Base-by-base conservation (phyloP, 2,113 vertebrate genomes). In the Platichthys stellatus region DNA sequence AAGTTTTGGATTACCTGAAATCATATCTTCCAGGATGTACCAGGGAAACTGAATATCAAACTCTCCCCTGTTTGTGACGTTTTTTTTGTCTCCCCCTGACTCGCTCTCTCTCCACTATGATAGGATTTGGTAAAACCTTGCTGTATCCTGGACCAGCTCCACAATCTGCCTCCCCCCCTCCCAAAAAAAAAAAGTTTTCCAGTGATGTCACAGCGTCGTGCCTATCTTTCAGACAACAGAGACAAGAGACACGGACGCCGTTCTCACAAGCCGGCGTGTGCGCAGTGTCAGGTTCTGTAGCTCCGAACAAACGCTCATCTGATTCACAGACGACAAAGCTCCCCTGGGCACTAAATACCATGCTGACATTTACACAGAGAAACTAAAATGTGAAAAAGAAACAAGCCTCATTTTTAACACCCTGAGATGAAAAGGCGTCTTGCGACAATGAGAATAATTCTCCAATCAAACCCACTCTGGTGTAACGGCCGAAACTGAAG, bases 361-460 rank as follows among this genome's bases (percentile, higher is more conserved):
- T 82, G 89, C 82, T 93, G 91, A 91, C 91, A 91, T 93, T 92
- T 93, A 86, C 80, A 87, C 75, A 90, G 75, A 76, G 82, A 86
- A 43, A 76, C 59, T 20, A 76, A 81, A 86, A 89, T 80, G 65
- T 81, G 69, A 26, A 66, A 68, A 74, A 74, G 86, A 79, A 88
- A 87, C 28, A 82, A 87, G 74, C 57, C 74, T 82, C 43, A 62
- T 79, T 51, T 76, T 80, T 72, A 87, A 80, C 13, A 3, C 53
- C 12, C 40, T 67, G 53, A 85, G 82, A 85, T 88, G 80, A 84
- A 80, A 84, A 80, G 68, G 61, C 63, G 65, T 78, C 63, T 77
- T 63, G 45, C 82, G 87, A 89, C 89, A 82, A 81, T 75, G 79
- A 79, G 86, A 93, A 89, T 88, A 90, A 92, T 90, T 80, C 76